Percentiles rank a stretch among this genome's conserved stretches.
These are phyloP conservation scores for Hafferia zeledoni DNA, from an alignment of 2,797 vertebrate species.

Conservation along the genomic window DNA sequence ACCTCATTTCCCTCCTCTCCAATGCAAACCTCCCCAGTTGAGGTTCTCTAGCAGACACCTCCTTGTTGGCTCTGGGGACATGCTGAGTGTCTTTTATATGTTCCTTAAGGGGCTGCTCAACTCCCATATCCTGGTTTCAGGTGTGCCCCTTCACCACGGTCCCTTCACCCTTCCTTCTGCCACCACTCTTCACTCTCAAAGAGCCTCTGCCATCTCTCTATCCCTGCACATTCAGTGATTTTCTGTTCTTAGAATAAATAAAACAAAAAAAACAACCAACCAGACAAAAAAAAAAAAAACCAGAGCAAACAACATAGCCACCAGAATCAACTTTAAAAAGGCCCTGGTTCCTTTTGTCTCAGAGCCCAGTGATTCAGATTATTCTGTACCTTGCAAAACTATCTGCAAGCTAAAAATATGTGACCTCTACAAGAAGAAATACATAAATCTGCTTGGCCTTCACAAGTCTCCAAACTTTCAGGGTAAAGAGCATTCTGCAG, in stretches of 20 bases:
- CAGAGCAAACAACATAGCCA: not conserved
- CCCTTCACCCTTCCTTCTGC: not conserved
- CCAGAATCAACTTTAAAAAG: not conserved
- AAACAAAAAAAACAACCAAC: not conserved
- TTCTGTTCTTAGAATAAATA: not conserved
- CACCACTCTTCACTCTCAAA: not conserved
- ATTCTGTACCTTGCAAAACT: not conserved
- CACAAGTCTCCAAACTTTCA: constrained; percentile 5
- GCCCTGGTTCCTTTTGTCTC: not conserved
- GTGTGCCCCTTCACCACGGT: not conserved
- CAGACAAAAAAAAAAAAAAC: too few species aligned
- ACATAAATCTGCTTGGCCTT: constrained; percentile 31
- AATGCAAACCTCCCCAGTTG: not conserved
- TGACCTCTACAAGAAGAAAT: constrained; percentile 16
- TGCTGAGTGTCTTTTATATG: not conserved
- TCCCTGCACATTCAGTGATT: not conserved
- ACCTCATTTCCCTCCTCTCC: not conserved
- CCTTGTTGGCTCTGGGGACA: not conserved
- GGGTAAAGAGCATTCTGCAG: not conserved
- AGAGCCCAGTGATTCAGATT: not conserved
- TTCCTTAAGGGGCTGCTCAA: not conserved
- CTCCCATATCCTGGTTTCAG: not conserved
- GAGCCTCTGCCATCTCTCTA: not conserved
- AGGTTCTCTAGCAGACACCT: not conserved
- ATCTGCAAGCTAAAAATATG: constrained; percentile 5